phyloP scores from a whole-genome alignment of 1,140 invertebrate genomes.

The Colletes gigas region DNA sequence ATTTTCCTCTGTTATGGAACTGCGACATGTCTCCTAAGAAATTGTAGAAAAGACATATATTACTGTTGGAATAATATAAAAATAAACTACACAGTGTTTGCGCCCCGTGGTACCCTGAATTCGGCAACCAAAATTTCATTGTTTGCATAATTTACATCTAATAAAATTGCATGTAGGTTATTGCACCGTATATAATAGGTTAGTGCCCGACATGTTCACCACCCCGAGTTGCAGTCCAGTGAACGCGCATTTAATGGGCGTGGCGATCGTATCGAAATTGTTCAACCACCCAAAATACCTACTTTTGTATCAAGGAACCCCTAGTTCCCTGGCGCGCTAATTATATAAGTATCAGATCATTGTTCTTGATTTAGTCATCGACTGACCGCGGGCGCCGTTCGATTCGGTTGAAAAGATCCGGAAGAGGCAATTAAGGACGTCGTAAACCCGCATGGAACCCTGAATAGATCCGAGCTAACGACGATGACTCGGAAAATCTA shows the following conservation, averaged over 20 bases:
- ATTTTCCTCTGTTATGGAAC: too few relatives aligned
- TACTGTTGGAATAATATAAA: too few relatives aligned
- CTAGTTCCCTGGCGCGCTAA: not conserved
- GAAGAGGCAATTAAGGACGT: not conserved
- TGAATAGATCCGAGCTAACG: too few relatives aligned
- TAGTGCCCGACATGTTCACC: not conserved
- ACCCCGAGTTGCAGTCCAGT: not conserved
- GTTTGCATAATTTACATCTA: not conserved
- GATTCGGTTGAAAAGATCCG: not conserved
- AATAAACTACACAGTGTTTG: too few relatives aligned
- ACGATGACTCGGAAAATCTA: not conserved
- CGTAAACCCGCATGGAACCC: too few relatives aligned
- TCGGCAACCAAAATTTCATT: too few relatives aligned
- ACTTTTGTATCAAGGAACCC: not conserved
- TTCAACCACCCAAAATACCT: not conserved
- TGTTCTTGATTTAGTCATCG: not conserved
- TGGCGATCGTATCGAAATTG: constrained; percentile 6
- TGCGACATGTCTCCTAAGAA: too few relatives aligned
- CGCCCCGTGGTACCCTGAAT: too few relatives aligned
- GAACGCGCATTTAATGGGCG: not conserved
- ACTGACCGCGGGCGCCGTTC: too few relatives aligned
- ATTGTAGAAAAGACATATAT: too few relatives aligned
- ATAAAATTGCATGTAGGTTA: not conserved
- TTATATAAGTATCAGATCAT: not conserved
- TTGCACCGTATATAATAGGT: too few relatives aligned